Evolutionary conservation across 2,797 vertebrate genomes (phyloP).

Genomic region (Rhynchonycteris naso): DNA sequence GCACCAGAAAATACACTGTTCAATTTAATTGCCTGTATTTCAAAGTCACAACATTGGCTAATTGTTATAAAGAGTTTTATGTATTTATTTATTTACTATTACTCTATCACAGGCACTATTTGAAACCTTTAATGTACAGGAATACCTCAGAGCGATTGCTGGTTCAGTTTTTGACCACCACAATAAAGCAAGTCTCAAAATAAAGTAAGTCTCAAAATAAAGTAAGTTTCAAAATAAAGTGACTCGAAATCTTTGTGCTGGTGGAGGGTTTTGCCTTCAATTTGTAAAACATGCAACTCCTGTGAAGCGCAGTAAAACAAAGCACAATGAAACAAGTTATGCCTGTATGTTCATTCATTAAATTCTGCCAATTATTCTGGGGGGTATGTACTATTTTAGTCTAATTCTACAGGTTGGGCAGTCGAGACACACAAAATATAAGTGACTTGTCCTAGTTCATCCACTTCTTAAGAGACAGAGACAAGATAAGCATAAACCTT

Average conservation of each 20-base stretch:
- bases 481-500: background rate
- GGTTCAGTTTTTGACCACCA: background rate
- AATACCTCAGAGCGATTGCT: background rate
- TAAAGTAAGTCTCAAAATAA: background rate
- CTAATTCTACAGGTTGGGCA: background rate
- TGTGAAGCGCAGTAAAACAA: background rate
- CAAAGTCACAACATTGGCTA: background rate
- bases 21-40: background rate
- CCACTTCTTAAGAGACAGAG: background rate
- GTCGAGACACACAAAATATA: background rate
- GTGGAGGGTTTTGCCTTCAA: background rate
- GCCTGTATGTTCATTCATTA: background rate
- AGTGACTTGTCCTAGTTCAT: background rate
- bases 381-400: background rate
- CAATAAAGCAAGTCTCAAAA: background rate
- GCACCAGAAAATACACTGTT: background rate
- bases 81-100: background rate
- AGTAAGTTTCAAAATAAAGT: background rate
- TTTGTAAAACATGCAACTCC: background rate
- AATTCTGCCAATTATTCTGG: background rate
- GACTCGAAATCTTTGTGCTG: background rate
- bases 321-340: background rate
- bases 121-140: background rate
- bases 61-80: conserved; percentile 3
- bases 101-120: background rate